These are phyloP conservation scores for Campylomormyrus numenius DNA, from an alignment of 2,113 vertebrate genomes.

Conservation along the genomic window DNA sequence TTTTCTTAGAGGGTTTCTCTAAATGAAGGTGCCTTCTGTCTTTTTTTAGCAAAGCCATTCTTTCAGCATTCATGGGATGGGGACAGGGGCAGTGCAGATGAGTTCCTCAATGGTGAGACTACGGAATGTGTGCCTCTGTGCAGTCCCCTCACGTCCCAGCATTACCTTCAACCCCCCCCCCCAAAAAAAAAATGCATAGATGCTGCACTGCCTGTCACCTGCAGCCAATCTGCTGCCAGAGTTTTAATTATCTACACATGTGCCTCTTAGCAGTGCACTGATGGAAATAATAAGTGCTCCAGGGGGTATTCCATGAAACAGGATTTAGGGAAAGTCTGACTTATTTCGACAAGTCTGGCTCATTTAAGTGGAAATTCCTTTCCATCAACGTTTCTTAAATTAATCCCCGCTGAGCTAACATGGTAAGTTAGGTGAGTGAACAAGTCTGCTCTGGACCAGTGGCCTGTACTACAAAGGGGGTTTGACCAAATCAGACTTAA, in stretches of 20 bases:
- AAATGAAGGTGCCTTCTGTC: constrained; percentile 50
- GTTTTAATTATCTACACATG: background rate
- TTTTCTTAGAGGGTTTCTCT: background rate
- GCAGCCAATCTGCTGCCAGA: background rate
- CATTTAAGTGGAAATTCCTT: no score
- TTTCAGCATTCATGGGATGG: constrained; percentile 57
- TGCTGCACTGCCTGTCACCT: background rate
- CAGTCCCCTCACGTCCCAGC: constrained; percentile 3
- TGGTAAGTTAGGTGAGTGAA: no score
- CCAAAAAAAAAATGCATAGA: background rate
- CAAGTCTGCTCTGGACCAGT: no score
- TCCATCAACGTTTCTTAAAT: no score
- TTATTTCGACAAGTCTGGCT: no score
- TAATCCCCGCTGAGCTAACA: no score
- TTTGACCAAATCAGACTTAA: no score
- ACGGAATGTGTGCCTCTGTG: constrained; percentile 38
- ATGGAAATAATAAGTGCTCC: constrained; percentile 6
- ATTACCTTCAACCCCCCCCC: background rate
- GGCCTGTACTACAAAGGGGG: no score
- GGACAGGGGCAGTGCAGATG: constrained; percentile 61
- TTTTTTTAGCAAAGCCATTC: constrained; percentile 66
- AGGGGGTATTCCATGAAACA: no score
- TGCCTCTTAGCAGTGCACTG: background rate
- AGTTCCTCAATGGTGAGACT: constrained; percentile 65
- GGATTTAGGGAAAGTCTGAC: no score